Evolutionary conservation across 2,113 vertebrate species (phyloP).

Genomic region (Burhinus bistriatus): DNA sequence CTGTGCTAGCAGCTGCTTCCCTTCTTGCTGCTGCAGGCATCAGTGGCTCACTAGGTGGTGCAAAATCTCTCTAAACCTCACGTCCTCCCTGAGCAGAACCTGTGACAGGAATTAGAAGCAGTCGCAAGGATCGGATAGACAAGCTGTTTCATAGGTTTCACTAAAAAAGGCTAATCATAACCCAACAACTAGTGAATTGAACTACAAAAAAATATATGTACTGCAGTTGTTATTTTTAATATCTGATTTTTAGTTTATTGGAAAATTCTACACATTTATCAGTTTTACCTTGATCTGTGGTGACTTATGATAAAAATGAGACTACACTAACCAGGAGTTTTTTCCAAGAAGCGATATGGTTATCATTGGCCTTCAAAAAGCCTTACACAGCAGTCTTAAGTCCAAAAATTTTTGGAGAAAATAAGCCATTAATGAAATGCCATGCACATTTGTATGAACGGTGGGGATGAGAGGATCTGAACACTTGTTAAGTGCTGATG

Average conservation of each 20-base stretch:
- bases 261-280: neutral
- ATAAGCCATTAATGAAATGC: rapidly evolving
- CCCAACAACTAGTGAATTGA: neutral
- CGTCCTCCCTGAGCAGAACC: neutral
- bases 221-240: neutral
- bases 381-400: neutral
- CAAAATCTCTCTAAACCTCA: neutral
- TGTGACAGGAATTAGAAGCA: neutral
- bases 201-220: neutral
- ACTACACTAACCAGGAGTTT: neutral
- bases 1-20: neutral
- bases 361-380: neutral
- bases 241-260: neutral
- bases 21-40: neutral
- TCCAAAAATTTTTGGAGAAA: neutral
- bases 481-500: neutral
- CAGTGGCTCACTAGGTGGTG: neutral
- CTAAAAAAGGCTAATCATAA: neutral
- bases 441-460: neutral
- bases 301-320: neutral
- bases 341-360: rapidly evolving
- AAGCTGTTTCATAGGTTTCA: neutral
- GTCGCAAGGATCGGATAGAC: neutral
- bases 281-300: neutral
- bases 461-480: neutral